Percentiles rank a stretch among this genome's conserved stretches.
phyloP scores from a whole-genome alignment of 2,113 vertebrate species.

The Cyanocitta stelleri region DNA sequence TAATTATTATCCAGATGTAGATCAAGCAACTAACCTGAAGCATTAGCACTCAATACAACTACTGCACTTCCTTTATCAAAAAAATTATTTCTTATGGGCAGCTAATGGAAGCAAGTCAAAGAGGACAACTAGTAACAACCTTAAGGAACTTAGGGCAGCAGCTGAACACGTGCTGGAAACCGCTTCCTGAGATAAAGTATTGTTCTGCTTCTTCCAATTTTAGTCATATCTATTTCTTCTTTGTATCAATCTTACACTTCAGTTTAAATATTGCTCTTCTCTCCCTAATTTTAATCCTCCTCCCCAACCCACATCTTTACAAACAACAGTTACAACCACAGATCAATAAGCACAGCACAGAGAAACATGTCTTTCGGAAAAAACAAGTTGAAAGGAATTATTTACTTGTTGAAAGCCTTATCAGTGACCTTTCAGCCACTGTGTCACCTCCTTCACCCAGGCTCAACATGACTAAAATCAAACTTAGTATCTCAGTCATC shows the following conservation, averaged over 20 bases:
- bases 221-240: neutral
- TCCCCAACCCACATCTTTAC: neutral
- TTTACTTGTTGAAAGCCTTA: neutral
- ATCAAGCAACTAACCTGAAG: neutral
- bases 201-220: neutral
- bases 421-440: neutral
- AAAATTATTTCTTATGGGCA: neutral
- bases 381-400: neutral
- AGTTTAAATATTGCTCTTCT: neutral
- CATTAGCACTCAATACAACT: neutral
- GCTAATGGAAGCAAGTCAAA: neutral
- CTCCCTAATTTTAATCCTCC: neutral
- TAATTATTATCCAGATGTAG: conserved; percentile 12
- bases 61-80: neutral
- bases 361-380: neutral
- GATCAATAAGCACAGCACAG: neutral
- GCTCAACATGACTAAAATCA: neutral
- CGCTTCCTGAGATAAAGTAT: conserved; percentile 15
- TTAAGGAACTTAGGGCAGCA: neutral
- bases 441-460: neutral
- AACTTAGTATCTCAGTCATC: neutral
- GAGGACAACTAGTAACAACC: neutral
- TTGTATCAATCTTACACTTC: neutral
- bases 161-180: neutral
- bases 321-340: neutral